Evolutionary conservation across 2,888 invertebrate genomes (phyloP).

Genomic region (Pammene aurita): DNA sequence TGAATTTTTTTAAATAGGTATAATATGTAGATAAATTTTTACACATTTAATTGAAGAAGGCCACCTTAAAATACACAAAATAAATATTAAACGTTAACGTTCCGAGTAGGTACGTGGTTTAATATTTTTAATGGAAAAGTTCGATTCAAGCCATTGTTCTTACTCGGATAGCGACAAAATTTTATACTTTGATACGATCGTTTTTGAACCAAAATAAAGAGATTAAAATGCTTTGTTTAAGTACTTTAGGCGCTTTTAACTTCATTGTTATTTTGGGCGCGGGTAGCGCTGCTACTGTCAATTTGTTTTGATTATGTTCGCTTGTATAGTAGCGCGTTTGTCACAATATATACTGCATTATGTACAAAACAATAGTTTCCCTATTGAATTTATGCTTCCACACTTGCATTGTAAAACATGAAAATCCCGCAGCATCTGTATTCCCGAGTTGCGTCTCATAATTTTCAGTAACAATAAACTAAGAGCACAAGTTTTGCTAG

Average conservation of each 20-base stretch:
- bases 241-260: slow-evolving; percentile 26
- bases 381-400: slow-evolving; percentile 4
- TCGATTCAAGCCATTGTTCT: slow-evolving; percentile 20
- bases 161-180: slow-evolving; percentile 16
- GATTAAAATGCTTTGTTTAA: slow-evolving; percentile 24
- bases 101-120: not conserved
- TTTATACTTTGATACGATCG: slow-evolving; percentile 22
- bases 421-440: slow-evolving; percentile 10
- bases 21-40: too few relatives aligned
- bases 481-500: slow-evolving; percentile 28
- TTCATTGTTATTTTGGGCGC: slow-evolving; percentile 3
- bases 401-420: slow-evolving; percentile 15
- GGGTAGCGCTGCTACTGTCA: not conserved
- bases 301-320: slow-evolving; percentile 2
- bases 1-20: too few relatives aligned
- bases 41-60: too few relatives aligned
- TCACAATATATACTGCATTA: not conserved
- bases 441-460: slow-evolving; percentile 8
- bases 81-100: too few relatives aligned
- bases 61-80: too few relatives aligned
- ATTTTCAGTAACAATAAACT: slow-evolving; percentile 35
- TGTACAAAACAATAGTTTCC: slow-evolving; percentile 6
- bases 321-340: not conserved
- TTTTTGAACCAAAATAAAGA: slow-evolving; percentile 28
- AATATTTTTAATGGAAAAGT: slow-evolving; percentile 29